phyloP scores from a whole-genome alignment of 2,113 vertebrate genomes.

The Tachuris rubrigastra region DNA sequence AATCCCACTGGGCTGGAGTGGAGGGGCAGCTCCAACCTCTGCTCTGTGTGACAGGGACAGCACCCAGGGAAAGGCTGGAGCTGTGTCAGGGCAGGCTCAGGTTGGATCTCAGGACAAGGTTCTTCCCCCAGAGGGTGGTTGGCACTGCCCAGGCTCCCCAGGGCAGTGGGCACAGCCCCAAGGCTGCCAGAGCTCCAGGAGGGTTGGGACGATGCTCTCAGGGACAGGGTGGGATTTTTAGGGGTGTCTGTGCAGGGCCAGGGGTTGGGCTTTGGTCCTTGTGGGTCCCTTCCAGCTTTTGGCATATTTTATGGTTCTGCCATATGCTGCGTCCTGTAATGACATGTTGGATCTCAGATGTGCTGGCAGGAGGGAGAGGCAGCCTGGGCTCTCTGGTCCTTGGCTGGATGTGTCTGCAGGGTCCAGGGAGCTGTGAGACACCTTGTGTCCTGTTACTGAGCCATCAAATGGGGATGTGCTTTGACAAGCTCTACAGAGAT shows the following conservation, averaged over 20 bases:
- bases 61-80: neutral
- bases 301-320: neutral
- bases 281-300: neutral
- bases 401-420: neutral
- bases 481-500: neutral
- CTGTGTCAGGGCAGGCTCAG: neutral
- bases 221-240: neutral
- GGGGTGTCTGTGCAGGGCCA: neutral
- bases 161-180: accelerated
- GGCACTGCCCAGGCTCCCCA: neutral
- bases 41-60: neutral
- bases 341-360: neutral
- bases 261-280: neutral
- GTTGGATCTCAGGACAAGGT: neutral
- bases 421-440: neutral
- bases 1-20: neutral
- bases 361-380: neutral
- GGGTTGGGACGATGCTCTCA: accelerated
- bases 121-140: neutral
- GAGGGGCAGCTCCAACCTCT: neutral
- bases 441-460: neutral
- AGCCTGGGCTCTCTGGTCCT: neutral
- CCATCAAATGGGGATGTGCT: neutral
- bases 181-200: neutral
- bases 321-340: accelerated